These are phyloP conservation scores for Zaprionus vittiger DNA, from an alignment of 1,140 invertebrate species.

Conservation along the genomic window DNA sequence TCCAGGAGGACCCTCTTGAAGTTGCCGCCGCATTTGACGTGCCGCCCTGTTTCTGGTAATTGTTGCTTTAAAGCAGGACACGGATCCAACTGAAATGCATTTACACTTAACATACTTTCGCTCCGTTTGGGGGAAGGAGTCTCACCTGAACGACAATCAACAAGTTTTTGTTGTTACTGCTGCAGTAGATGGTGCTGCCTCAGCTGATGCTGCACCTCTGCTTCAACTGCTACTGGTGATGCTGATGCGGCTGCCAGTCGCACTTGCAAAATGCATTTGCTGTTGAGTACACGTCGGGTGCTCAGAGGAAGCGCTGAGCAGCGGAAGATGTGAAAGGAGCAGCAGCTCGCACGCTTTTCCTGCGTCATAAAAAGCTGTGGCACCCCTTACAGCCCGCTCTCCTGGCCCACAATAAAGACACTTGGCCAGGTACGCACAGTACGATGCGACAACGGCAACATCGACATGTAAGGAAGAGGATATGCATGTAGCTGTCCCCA, in stretches of 20 bases:
- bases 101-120: constrained; percentile 58
- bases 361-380: constrained; percentile 37
- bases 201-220: neutral
- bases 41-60: constrained; percentile 36
- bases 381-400: neutral
- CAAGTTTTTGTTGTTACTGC: constrained; percentile 57
- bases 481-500: constrained; percentile 48
- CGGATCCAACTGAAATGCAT: constrained; percentile 40
- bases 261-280: constrained; percentile 59
- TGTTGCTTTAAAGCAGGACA: constrained; percentile 40
- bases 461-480: constrained; percentile 57
- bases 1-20: constrained; percentile 6
- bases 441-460: constrained; percentile 9
- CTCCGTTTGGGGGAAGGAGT: constrained; percentile 9
- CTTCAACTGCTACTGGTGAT: neutral
- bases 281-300: constrained; percentile 37
- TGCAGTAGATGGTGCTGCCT: constrained; percentile 8
- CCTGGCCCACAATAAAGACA: constrained; percentile 13
- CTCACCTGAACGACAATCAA: constrained; percentile 63
- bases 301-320: constrained; percentile 39
- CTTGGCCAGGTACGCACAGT: constrained; percentile 19
- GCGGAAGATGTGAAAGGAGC: constrained; percentile 54
- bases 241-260: constrained; percentile 26
- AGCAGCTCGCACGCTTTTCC: constrained; percentile 39
- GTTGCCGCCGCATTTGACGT: constrained; percentile 13